These are phyloP conservation scores for Gambusia affinis DNA, from an alignment of 2,113 vertebrate species.

Conservation along the genomic window DNA sequence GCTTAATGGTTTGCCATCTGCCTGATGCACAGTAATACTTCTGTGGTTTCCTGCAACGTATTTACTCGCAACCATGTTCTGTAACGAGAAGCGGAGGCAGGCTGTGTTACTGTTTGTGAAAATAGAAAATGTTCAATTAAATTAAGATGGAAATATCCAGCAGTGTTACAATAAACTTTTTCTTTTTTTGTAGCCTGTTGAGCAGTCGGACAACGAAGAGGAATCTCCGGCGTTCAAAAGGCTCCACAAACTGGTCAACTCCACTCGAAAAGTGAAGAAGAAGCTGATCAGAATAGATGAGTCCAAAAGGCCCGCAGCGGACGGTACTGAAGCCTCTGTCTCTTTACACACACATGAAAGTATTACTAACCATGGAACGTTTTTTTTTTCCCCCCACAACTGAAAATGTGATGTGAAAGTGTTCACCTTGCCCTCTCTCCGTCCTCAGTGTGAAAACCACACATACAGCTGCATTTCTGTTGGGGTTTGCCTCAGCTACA, in stretches of 20 bases:
- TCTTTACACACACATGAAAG: neutral
- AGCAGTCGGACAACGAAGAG: slow-evolving; percentile 93
- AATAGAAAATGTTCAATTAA: neutral
- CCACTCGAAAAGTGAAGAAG: slow-evolving; percentile 92
- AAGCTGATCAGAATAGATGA: slow-evolving; percentile 94
- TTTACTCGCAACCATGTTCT: slow-evolving; percentile 37
- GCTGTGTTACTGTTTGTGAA: slow-evolving; percentile 1
- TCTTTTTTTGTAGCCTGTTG: slow-evolving; percentile 82
- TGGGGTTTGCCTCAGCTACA: too few species aligned
- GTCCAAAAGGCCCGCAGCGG: slow-evolving; percentile 85
- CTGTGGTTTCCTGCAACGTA: slow-evolving; percentile 46
- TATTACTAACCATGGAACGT: neutral
- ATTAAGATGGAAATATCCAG: neutral
- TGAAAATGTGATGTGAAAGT: too few species aligned
- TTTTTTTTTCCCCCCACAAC: too few species aligned
- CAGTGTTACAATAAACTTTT: neutral
- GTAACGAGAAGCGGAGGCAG: neutral
- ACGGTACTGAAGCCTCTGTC: slow-evolving; percentile 78
- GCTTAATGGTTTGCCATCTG: neutral
- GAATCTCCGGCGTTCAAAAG: slow-evolving; percentile 91
- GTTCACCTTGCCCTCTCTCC: too few species aligned
- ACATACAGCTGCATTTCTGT: too few species aligned
- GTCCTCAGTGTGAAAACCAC: too few species aligned
- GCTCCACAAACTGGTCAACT: slow-evolving; percentile 95
- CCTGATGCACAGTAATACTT: neutral